Evolutionary conservation across 2,797 vertebrate genomes (phyloP).

Genomic region (Lithobates pipiens): DNA sequence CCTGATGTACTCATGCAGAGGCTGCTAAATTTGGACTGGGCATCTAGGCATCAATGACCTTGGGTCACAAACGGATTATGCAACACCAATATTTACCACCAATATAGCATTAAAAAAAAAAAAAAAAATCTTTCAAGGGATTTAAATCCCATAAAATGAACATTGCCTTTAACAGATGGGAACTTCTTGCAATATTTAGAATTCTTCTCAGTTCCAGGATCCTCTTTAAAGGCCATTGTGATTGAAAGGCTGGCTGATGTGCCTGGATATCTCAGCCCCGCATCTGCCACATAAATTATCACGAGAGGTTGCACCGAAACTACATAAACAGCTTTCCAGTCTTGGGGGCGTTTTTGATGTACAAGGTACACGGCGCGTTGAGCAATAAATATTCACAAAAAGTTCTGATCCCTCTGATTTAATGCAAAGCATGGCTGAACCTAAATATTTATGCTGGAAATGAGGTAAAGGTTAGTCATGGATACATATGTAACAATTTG

Average conservation of each 20-base stretch:
- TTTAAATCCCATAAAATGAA: too few relatives aligned
- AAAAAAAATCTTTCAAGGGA: too few relatives aligned
- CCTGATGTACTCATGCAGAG: too few relatives aligned
- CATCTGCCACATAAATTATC: conserved; percentile 59
- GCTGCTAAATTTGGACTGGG: too few relatives aligned
- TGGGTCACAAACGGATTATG: too few relatives aligned
- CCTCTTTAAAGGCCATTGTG: conserved; percentile 51
- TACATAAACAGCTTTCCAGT: conserved; percentile 33
- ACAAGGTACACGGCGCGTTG: conserved; percentile 17
- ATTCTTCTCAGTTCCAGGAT: conserved; percentile 19
- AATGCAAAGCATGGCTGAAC: conserved; percentile 59
- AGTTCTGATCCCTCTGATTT: conserved; percentile 66
- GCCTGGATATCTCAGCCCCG: conserved; percentile 40
- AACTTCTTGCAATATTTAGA: conserved; percentile 1
- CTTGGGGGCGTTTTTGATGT: conserved; percentile 58
- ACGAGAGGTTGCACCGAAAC: conserved; percentile 42
- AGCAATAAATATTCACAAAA: conserved; percentile 61
- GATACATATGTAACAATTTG: conserved; percentile 65
- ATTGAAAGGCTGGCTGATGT: conserved; percentile 54
- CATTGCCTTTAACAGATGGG: conserved; percentile 18
- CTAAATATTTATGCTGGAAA: conserved; percentile 63
- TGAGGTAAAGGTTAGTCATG: conserved; percentile 54
- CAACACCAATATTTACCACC: too few relatives aligned
- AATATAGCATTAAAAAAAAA: too few relatives aligned
- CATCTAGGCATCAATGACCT: too few relatives aligned